These are phyloP conservation scores for Epiblema foenella DNA, from an alignment of 2,888 invertebrate genomes.

Conservation along the genomic window DNA sequence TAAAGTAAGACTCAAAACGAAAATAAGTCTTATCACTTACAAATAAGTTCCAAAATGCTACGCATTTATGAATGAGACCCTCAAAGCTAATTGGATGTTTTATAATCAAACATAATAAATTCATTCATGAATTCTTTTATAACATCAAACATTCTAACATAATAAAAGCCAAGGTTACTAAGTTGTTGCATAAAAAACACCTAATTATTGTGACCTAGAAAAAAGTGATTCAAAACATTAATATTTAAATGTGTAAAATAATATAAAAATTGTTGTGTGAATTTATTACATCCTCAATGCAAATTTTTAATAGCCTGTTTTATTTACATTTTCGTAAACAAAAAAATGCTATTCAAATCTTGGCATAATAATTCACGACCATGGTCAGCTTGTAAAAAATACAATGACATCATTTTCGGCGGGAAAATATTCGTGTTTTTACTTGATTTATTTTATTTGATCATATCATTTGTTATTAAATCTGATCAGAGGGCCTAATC, in stretches of 20 bases:
- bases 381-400: not conserved
- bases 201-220: conserved; percentile 36
- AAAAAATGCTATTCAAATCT: conserved; percentile 7
- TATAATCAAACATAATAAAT: not conserved
- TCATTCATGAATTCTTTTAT: not conserved
- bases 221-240: conserved; percentile 19
- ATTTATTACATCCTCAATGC: conserved; percentile 20
- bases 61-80: not conserved
- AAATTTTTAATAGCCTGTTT: not conserved
- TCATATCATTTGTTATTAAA: not conserved
- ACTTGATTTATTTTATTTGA: not conserved
- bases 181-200: conserved; percentile 32
- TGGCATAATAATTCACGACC: conserved; percentile 4
- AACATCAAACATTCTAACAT: not conserved
- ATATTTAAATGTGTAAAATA: not conserved
- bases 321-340: conserved; percentile 7
- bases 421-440: not conserved
- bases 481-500: not conserved
- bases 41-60: too few relatives aligned
- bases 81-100: not conserved
- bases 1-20: too few relatives aligned
- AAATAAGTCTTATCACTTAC: too few relatives aligned
- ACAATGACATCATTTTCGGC: conserved; percentile 6
- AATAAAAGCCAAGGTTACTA: conserved; percentile 17
- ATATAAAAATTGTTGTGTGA: conserved; percentile 8